Evolutionary conservation across 2,888 invertebrate species (phyloP).

Genomic region (Zelleria hepariella): DNA sequence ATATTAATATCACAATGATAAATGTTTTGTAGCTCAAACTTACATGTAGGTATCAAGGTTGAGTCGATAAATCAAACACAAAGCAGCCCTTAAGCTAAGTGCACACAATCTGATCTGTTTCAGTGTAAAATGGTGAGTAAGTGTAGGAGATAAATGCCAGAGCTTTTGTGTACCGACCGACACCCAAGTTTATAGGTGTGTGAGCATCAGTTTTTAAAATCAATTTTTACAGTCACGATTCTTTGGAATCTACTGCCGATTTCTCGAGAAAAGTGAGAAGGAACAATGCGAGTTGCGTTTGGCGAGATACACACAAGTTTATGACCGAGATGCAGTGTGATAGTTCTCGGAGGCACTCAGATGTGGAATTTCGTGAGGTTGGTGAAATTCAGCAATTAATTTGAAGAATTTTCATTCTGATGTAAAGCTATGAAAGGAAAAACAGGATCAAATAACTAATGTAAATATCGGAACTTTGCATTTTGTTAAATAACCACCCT

Average conservation of each 20-base stretch:
- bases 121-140: background rate
- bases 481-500: no score
- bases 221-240: background rate
- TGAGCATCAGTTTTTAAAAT: background rate
- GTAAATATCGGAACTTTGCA: no score
- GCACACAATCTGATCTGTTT: slow-evolving; percentile 6
- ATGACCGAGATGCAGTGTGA: background rate
- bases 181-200: background rate
- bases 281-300: background rate
- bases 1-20: slow-evolving; percentile 52
- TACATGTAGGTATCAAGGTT: slow-evolving; percentile 37
- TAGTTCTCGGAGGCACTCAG: background rate
- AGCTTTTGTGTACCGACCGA: background rate
- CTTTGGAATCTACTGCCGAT: background rate
- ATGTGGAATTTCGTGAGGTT: background rate
- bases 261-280: background rate
- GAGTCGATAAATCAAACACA: slow-evolving; percentile 44
- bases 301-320: background rate
- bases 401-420: no score
- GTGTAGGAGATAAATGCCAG: background rate
- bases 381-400: background rate
- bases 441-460: no score
- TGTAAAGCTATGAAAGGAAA: no score
- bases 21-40: slow-evolving; percentile 59
- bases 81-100: slow-evolving; percentile 9